Evolutionary conservation across 2,888 invertebrate genomes (phyloP).

Genomic region (Ophion ellenae): DNA sequence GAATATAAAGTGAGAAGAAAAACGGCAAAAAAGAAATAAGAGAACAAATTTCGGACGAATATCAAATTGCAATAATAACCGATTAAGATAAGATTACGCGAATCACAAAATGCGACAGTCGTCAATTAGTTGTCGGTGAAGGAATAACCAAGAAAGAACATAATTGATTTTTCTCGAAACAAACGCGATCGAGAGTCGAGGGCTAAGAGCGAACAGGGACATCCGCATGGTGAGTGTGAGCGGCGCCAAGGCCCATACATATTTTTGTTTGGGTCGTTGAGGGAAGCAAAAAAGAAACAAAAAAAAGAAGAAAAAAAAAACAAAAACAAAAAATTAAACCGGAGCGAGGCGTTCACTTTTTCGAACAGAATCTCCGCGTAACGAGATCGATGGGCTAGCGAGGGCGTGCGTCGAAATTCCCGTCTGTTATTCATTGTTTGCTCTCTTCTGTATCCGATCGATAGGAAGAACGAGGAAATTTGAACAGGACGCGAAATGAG

Average conservation of each 20-base stretch:
- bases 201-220: constrained; percentile 20
- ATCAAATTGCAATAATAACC: constrained; percentile 61
- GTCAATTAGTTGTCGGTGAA: constrained; percentile 61
- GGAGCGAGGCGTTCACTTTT: constrained; percentile 71
- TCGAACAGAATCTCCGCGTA: constrained; percentile 72
- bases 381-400: constrained; percentile 66
- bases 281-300: constrained; percentile 43
- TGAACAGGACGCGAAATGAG: constrained; percentile 16
- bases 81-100: constrained; percentile 40
- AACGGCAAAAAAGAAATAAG: not conserved
- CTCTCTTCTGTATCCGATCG: constrained; percentile 26
- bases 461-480: constrained; percentile 20
- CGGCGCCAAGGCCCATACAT: not conserved
- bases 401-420: constrained; percentile 50
- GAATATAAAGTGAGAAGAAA: constrained; percentile 13
- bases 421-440: constrained; percentile 32
- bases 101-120: constrained; percentile 55
- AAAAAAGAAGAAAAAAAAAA: constrained; percentile 50
- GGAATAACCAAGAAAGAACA: constrained; percentile 4
- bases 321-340: constrained; percentile 33
- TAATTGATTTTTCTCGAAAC: constrained; percentile 49
- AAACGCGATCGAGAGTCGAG: constrained; percentile 21
- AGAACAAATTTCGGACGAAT: constrained; percentile 29
- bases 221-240: constrained; percentile 31
- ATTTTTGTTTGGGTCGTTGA: constrained; percentile 37